Percentiles rank a stretch among this genome's conserved stretches.
Evolutionary conservation across 2,797 vertebrate species (phyloP).

Genomic region (Enoplosus armatus): DNA sequence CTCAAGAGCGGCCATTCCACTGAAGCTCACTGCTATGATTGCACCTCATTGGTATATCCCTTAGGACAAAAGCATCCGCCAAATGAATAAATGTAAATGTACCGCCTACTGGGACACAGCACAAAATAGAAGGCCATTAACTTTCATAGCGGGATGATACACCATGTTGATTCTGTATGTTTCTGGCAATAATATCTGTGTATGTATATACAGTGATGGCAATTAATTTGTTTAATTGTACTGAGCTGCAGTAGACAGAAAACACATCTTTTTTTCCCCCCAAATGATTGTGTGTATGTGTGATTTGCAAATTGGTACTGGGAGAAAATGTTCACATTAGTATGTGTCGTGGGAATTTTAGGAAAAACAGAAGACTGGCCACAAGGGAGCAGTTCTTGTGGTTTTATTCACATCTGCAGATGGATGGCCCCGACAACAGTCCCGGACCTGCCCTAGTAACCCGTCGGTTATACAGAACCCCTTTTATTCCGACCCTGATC

Average conservation of each 20-base stretch:
- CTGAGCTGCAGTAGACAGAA: neutral
- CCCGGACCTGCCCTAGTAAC: too few relatives aligned
- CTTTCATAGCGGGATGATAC: neutral
- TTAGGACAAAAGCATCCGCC: neutral
- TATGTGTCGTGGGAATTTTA: too few relatives aligned
- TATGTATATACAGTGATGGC: neutral
- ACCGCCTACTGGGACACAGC: neutral
- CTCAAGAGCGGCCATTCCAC: too few relatives aligned
- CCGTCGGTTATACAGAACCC: too few relatives aligned
- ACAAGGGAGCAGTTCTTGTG: too few relatives aligned
- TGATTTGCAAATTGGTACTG: constrained; percentile 13
- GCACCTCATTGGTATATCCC: neutral
- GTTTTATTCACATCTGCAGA: too few relatives aligned
- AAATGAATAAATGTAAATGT: neutral
- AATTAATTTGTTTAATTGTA: neutral
- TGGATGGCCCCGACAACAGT: too few relatives aligned
- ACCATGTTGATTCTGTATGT: neutral
- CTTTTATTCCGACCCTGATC: too few relatives aligned
- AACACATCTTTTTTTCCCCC: neutral
- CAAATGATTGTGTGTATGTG: neutral
- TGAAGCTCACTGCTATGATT: too few relatives aligned
- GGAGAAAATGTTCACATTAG: neutral
- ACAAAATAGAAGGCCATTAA: neutral
- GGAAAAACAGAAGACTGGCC: too few relatives aligned
- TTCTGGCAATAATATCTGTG: neutral